Evolutionary conservation across 2,888 invertebrate species (phyloP), one percentile per base, ranked within the genome.

Genomic region (Trissolcus japonicus): DNA sequence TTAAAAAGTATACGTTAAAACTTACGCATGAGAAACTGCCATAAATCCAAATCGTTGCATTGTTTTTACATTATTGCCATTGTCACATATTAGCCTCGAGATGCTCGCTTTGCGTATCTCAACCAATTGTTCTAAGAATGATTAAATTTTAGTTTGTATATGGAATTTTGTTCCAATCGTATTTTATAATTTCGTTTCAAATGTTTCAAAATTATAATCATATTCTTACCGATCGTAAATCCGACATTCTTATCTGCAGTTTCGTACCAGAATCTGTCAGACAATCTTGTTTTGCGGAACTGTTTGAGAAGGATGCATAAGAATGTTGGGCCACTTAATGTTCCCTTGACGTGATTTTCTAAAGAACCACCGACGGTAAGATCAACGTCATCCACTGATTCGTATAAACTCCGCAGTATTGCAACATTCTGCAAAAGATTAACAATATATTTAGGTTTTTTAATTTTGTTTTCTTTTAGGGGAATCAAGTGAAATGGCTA

Each of bases 211-310:
- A 50, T 51, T 54, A 54, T 1, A 0, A 11, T 54, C 11, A 60
- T 46, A 9, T 62, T 63, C 81, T 80, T 84, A 93, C 94, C 92
- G 83, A 91, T 90, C 2, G 93, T 93, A 82, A 95, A 95, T 25
- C 93, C 93, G 43, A 89, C 90, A 1, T 91, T 89, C 51, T 92
- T 91, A 73, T 92, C 91, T 4, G 93, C 92, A 81, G 93, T 93
- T 88, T 95, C 95, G 83, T 92, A 97, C 92, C 96, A 97, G 89
- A 92, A 96, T 75, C 97, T 91, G 89, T 98, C 98, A 0, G 96
- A 96, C 7, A 93, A 94, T 82, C 96, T 92, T 0, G 96, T 94
- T 79, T 95, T 92, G 86, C 93, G 94, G 90, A 97, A 97, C 89
- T 97, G 97, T 85, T 95, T 95, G 0, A 94, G 94, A 4, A 97